Percentiles rank a stretch among this genome's conserved stretches.
phyloP scores from a whole-genome alignment of 2,113 vertebrate genomes.

The Sterrhoptilus dennistouni region DNA sequence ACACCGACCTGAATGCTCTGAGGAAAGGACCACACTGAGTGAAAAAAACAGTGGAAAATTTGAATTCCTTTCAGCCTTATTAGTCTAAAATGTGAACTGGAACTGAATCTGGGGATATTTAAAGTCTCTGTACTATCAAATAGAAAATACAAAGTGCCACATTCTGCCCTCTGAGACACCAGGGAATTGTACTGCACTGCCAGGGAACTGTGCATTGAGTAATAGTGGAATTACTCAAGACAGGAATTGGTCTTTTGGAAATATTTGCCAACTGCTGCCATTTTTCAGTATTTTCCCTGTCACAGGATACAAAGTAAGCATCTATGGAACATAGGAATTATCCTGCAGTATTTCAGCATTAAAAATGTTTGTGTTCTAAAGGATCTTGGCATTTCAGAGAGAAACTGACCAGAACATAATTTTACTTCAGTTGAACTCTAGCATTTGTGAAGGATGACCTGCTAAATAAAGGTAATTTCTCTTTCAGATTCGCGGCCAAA shows the following conservation, averaged over 20 bases:
- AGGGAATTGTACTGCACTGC: constrained; percentile 11
- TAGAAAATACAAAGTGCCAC: constrained; percentile 4
- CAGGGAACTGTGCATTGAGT: constrained; percentile 4
- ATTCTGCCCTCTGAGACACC: neutral
- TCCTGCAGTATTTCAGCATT: constrained; percentile 34
- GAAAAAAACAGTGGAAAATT: neutral
- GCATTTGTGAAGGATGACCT: neutral
- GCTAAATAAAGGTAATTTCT: neutral
- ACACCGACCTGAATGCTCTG: neutral
- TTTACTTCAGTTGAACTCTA: neutral
- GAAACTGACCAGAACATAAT: neutral
- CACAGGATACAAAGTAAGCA: constrained; percentile 30
- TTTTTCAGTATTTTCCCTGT: constrained; percentile 53
- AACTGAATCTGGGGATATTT: neutral
- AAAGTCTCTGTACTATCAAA: neutral
- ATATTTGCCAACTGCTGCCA: constrained; percentile 12
- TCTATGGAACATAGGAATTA: constrained; percentile 10
- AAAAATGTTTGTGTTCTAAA: neutral
- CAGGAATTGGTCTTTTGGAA: constrained; percentile 33
- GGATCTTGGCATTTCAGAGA: neutral
- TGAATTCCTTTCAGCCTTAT: neutral
- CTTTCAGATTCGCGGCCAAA: neutral
- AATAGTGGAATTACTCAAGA: constrained; percentile 14
- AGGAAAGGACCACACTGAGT: neutral
- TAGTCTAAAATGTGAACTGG: neutral